Conservation (phyloP, 1,140 invertebrate species). For the Zaprionus davidi region DNA sequence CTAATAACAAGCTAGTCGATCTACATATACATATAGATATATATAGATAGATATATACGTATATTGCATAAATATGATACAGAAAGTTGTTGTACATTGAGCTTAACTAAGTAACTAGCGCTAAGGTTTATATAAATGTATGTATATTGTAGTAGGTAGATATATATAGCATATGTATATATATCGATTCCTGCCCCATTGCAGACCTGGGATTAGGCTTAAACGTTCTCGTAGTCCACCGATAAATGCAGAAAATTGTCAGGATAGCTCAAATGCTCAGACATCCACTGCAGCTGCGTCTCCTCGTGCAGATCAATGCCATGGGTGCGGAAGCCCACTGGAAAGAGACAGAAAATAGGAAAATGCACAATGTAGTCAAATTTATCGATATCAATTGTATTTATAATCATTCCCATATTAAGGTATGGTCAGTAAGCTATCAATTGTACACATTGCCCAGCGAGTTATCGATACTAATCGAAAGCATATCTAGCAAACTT, state of each 20-base stretch:
- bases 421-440: not conserved
- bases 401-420: not conserved
- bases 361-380: not conserved
- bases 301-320: conserved; percentile 94
- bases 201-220: conserved; percentile 18
- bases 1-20: conserved; percentile 21
- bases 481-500: not conserved
- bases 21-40: conserved; percentile 11
- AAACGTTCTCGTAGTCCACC: conserved; percentile 81
- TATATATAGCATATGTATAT: conserved; percentile 3
- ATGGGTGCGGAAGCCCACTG: conserved; percentile 93
- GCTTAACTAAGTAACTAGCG: conserved; percentile 26
- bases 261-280: conserved; percentile 98
- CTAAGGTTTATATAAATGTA: conserved; percentile 11
- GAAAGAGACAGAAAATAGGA: conserved; percentile 80
- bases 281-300: conserved; percentile 98
- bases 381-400: not conserved
- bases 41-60: conserved; percentile 9
- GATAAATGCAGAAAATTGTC: conserved; percentile 98
- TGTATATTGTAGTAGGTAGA: conserved; percentile 6
- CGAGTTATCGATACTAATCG: not conserved
- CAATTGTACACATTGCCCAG: not conserved
- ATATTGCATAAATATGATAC: conserved; percentile 48
- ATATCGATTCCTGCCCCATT: conserved; percentile 24
- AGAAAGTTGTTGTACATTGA: conserved; percentile 40